Evolutionary conservation across 2,888 invertebrate species (phyloP).

Genomic region (Drosophila barbarae): DNA sequence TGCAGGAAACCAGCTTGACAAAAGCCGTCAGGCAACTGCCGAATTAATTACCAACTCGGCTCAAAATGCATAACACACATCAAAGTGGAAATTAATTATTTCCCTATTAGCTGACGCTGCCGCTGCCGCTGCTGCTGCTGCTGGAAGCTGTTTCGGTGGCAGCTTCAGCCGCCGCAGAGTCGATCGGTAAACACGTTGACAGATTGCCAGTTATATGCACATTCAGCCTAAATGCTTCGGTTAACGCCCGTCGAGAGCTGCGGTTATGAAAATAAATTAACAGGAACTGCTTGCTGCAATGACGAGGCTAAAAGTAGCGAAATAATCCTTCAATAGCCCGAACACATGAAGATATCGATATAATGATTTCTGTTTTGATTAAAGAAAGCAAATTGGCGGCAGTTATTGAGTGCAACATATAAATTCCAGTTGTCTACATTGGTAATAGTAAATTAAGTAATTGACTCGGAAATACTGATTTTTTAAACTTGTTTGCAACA

Average conservation of each 20-base stretch:
- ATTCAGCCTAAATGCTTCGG: conserved; percentile 33
- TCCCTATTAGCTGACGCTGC: conserved; percentile 44
- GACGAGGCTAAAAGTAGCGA: conserved; percentile 5
- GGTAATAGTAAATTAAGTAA: background rate
- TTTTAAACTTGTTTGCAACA: too few relatives aligned
- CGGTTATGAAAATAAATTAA: conserved; percentile 8
- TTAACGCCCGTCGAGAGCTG: conserved; percentile 23
- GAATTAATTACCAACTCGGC: conserved; percentile 31
- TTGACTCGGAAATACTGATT: background rate
- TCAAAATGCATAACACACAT: conserved; percentile 42
- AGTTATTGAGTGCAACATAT: background rate
- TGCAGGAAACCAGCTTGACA: conserved; percentile 2
- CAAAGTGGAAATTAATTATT: conserved; percentile 55
- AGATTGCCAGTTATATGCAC: conserved; percentile 41
- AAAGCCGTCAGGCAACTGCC: conserved; percentile 29
- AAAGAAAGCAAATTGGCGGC: conserved; percentile 6
- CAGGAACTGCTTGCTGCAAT: conserved; percentile 17
- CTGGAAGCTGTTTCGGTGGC: conserved; percentile 21
- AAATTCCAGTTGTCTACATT: background rate
- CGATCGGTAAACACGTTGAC: conserved; percentile 41
- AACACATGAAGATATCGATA: conserved; percentile 7
- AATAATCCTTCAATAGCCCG: conserved; percentile 23
- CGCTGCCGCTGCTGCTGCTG: background rate
- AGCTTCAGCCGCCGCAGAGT: conserved; percentile 10
- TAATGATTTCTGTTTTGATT: conserved; percentile 10